Base-by-base conservation (phyloP, 2,888 invertebrate species). In the Sminthurinus aureus region DNA sequence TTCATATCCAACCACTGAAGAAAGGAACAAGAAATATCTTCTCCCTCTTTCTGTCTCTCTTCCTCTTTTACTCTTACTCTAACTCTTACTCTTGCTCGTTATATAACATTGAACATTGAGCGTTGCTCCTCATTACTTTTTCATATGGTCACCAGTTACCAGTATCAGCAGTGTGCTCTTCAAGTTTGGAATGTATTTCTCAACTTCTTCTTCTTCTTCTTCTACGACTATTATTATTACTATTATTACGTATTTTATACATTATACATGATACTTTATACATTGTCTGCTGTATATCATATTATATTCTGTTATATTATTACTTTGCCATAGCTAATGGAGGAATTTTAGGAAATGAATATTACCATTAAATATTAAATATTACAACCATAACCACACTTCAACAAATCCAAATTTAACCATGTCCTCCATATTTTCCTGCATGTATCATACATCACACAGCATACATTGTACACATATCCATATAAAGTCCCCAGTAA, bases 1-100 rank as follows among this genome's bases (percentile, higher is more conserved):
- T 88, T 88, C 88, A 88, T 88, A 87, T 88, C 85, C 85, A 83
- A 81, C 77, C 78, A 50, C 26, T n/a, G 52, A 82, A 82, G 13
- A 50, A 58, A 79, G 82, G 24, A 26, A 38, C 38, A 38, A 83
- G 82, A 83, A 85, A 84, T 86, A 83, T 84, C 82, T 83, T 84
- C 78, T 6, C 6, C 38, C 38, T 38, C 38, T 38, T 38, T 38
- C 38, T 38, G 3, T 38, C 38, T 38, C 38, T 38, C 38, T 38
- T n/a, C n/a, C n/a, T n/a, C n/a, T n/a, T n/a, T n/a, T n/a, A n/a
- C 38, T 38, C 3, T 38, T 1, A 38, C 1, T 38, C 38, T 6
- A 4, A 38, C 38, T 38, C 38, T 38, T 38, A 38, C 38, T 38
- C 38, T 38, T 38, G 6, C 82, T 82, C 83, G 82, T 79, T 82